Conservation (phyloP, 2,797 vertebrate species). For the Amphiprion clarkii region DNA sequence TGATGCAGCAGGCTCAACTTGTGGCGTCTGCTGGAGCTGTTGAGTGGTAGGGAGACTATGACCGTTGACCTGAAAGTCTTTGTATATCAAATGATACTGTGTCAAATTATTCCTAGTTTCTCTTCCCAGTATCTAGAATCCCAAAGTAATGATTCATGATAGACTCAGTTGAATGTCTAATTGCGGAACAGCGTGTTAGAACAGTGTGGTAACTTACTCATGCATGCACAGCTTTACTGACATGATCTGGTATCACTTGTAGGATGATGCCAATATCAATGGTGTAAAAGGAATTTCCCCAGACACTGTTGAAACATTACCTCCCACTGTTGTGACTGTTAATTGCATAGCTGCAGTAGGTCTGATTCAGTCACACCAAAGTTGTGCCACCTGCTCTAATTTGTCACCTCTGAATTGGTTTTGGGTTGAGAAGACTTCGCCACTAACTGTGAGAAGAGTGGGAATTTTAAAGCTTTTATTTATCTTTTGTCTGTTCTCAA, state of each 20-base stretch:
- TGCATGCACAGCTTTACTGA: neutral
- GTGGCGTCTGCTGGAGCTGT: conserved; percentile 34
- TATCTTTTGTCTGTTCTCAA: conserved; percentile 11
- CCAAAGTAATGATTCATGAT: conserved; percentile 18
- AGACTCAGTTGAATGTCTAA: conserved; percentile 17
- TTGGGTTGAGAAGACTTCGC: conserved; percentile 1
- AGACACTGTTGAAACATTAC: conserved; percentile 14
- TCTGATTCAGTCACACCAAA: conserved; percentile 27
- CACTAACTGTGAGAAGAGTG: neutral
- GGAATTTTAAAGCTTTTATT: conserved; percentile 13
- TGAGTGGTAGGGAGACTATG: conserved; percentile 16
- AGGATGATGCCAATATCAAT: conserved; percentile 12
- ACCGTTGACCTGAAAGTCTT: conserved; percentile 43
- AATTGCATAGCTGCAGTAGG: neutral
- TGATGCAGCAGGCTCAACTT: conserved; percentile 46
- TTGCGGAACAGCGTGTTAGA: conserved; percentile 9
- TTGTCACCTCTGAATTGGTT: conserved; percentile 9
- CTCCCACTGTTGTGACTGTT: neutral
- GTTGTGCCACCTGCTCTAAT: conserved; percentile 15
- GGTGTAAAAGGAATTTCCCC: conserved; percentile 17
- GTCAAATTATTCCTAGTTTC: neutral
- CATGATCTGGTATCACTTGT: conserved; percentile 19
- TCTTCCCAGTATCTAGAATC: neutral
- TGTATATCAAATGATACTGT: conserved; percentile 22
- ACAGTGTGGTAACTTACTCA: neutral